A percentile compares a stretch with the other conserved stretches of the same genome.
Evolutionary conservation across 2,113 vertebrate genomes (phyloP).

Genomic region (Chinchilla lanigera): DNA sequence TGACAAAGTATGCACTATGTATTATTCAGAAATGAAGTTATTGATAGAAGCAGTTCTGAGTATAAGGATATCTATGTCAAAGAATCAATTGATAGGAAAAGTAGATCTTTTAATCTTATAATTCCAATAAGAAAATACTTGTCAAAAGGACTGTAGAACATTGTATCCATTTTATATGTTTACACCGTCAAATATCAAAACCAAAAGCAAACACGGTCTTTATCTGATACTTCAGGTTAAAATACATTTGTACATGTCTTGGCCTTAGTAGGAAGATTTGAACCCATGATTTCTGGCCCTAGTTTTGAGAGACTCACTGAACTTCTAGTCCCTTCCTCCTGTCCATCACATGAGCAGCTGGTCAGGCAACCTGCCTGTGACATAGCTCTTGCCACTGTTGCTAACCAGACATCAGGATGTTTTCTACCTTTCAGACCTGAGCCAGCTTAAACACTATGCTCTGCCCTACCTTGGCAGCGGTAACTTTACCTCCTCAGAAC

Average conservation of each 20-base stretch:
- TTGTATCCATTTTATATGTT: neutral
- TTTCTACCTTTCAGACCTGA: neutral
- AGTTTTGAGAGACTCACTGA: neutral
- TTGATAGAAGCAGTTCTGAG: slow-evolving; percentile 18
- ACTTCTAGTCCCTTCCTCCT: neutral
- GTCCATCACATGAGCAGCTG: neutral
- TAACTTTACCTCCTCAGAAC: neutral
- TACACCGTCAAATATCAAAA: neutral
- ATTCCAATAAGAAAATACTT: slow-evolving; percentile 6
- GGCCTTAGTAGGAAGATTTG: neutral
- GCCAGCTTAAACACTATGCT: neutral
- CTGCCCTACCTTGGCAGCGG: neutral
- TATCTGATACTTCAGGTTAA: neutral
- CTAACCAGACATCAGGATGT: neutral
- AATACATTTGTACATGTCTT: neutral
- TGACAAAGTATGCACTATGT: neutral
- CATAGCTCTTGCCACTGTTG: neutral
- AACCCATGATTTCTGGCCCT: neutral
- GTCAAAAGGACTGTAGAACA: neutral
- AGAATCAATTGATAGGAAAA: neutral
- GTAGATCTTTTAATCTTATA: neutral
- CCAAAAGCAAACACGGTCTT: neutral
- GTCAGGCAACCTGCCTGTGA: neutral
- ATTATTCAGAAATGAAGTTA: neutral
- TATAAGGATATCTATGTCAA: neutral